Evolutionary conservation across 2,888 invertebrate species (phyloP).

Genomic region (Monopis laevigella): DNA sequence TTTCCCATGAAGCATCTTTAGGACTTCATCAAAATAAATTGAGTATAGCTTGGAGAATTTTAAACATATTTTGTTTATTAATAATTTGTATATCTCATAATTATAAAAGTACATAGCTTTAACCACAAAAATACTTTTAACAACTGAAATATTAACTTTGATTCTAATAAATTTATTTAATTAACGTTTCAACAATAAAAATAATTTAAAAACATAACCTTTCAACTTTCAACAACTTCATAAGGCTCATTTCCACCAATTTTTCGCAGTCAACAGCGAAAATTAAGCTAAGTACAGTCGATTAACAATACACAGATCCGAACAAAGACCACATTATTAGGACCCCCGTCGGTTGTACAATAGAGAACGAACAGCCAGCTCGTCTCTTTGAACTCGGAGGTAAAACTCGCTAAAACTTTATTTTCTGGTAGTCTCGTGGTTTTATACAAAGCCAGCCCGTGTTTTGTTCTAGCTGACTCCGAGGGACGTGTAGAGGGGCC

Average conservation of each 20-base stretch:
- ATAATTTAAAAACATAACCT: background rate
- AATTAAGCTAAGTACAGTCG: background rate
- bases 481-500: background rate
- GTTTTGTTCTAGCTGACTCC: slow-evolving; percentile 30
- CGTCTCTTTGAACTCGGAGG: slow-evolving; percentile 4
- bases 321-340: slow-evolving; percentile 7
- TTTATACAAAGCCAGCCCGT: slow-evolving; percentile 43
- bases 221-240: background rate
- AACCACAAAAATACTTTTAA: no score
- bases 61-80: no score
- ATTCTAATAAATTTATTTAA: no score
- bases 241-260: background rate
- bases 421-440: slow-evolving; percentile 39
- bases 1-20: no score
- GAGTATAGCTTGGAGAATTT: no score
- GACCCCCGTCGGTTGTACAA: slow-evolving; percentile 1
- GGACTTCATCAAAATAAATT: no score
- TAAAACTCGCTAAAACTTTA: slow-evolving; percentile 49
- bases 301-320: slow-evolving; percentile 6
- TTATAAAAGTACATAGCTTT: no score
- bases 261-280: background rate
- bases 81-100: no score
- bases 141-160: no score
- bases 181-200: no score
- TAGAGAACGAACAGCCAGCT: slow-evolving; percentile 2